phyloP scores from a whole-genome alignment of 2,113 vertebrate species.

The Sprattus sprattus region DNA sequence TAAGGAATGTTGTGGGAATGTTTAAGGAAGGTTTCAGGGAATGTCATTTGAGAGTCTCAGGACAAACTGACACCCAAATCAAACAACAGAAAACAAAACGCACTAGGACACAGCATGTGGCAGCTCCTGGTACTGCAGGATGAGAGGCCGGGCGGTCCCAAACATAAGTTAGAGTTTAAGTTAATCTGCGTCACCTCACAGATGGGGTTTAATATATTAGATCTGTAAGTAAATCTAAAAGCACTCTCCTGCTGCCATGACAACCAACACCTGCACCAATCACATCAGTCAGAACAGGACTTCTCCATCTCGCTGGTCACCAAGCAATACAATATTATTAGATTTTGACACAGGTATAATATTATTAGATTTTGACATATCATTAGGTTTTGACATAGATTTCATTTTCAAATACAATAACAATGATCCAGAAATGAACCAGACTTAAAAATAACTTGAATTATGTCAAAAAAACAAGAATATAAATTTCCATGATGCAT shows the following conservation, averaged over 20 bases:
- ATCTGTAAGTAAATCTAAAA: not conserved
- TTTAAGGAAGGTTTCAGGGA: too few species aligned
- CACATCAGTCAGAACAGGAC: not conserved
- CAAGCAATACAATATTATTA: not conserved
- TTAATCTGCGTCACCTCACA: not conserved
- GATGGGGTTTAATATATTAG: not conserved
- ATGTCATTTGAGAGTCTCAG: too few species aligned
- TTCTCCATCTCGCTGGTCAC: not conserved
- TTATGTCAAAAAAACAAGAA: not conserved
- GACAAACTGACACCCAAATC: too few species aligned
- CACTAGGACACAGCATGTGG: too few species aligned
- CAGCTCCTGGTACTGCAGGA: too few species aligned
- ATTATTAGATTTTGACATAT: not conserved
- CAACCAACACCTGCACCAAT: not conserved
- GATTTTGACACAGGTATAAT: not conserved
- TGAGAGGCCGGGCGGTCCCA: too few species aligned
- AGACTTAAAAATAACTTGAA: not conserved
- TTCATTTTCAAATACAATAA: too few species aligned
- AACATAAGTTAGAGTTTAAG: too few species aligned
- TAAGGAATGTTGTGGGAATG: too few species aligned
- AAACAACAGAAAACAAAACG: too few species aligned
- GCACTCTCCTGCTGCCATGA: not conserved
- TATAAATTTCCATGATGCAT: conserved; percentile 25
- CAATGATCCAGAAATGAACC: not conserved
- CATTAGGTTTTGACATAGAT: not conserved